A percentile compares a stretch with the other conserved stretches of the same genome.
These are phyloP conservation scores for Bicyclus anynana DNA, from an alignment of 1,140 invertebrate genomes.

Conservation along the genomic window DNA sequence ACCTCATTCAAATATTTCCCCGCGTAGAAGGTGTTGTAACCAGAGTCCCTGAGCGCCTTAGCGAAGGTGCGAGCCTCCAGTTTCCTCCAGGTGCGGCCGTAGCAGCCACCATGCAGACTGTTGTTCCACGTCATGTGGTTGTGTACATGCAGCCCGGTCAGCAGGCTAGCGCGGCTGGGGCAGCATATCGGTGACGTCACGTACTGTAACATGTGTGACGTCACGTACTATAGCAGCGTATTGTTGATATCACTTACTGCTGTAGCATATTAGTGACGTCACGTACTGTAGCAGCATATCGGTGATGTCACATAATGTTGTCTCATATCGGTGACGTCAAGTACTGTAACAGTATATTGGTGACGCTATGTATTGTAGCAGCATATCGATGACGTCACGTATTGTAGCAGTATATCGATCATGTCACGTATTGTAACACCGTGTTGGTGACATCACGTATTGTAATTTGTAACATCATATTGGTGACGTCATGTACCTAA, in stretches of 20 bases:
- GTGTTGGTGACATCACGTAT: too few relatives aligned
- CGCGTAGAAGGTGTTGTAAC: constrained; percentile 89
- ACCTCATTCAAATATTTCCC: constrained; percentile 93
- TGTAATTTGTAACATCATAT: too few relatives aligned
- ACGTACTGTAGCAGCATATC: too few relatives aligned
- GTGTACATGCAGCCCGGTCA: constrained; percentile 91
- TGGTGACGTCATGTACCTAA: too few relatives aligned
- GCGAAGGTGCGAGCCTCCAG: constrained; percentile 84
- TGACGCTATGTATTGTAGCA: too few relatives aligned
- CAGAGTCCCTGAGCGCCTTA: constrained; percentile 77
- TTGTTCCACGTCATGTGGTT: constrained; percentile 90
- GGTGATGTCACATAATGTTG: too few relatives aligned
- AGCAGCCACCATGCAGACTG: constrained; percentile 86
- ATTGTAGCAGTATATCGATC: too few relatives aligned
- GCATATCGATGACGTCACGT: too few relatives aligned
- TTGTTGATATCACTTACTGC: not conserved
- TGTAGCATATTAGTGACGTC: too few relatives aligned
- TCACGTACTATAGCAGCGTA: not conserved
- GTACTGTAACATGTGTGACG: constrained; percentile 76
- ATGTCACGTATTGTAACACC: too few relatives aligned
- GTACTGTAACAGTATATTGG: too few relatives aligned
- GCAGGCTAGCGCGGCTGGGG: constrained; percentile 90
- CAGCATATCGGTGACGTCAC: constrained; percentile 91
- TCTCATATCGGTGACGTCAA: too few relatives aligned
- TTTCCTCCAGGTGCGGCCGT: constrained; percentile 79